phyloP scores from a whole-genome alignment of 2,888 invertebrate species.

The Hydroisotoma schaefferi region DNA sequence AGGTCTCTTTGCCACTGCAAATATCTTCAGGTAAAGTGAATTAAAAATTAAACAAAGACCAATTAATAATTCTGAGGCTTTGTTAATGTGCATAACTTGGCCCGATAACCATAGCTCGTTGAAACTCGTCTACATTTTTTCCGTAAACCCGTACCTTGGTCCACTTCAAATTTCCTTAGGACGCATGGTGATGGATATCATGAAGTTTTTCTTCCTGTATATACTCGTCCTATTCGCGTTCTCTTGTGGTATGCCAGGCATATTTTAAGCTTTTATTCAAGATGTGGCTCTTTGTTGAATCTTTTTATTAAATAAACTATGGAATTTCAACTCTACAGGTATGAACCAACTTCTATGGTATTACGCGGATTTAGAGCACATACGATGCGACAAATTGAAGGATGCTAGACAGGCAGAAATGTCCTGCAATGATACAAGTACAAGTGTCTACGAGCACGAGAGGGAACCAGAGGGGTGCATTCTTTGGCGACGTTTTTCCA shows the following conservation, averaged over 20 bases:
- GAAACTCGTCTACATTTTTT: constrained; percentile 63
- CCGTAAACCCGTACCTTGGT: constrained; percentile 62
- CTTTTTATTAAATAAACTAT: neutral
- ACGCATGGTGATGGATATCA: constrained; percentile 61
- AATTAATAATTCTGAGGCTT: neutral
- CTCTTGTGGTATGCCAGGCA: constrained; percentile 60
- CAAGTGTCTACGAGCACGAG: constrained; percentile 14
- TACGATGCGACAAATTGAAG: constrained; percentile 32
- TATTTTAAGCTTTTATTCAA: neutral
- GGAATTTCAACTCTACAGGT: constrained; percentile 53
- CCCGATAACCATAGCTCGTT: constrained; percentile 54
- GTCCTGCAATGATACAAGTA: constrained; percentile 44
- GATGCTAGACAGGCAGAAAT: constrained; percentile 58
- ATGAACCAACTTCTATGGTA: constrained; percentile 87
- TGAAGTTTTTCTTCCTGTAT: constrained; percentile 61
- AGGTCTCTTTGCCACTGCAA: constrained; percentile 95
- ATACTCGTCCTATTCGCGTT: constrained; percentile 60
- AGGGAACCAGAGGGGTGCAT: constrained; percentile 52
- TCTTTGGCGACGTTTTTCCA: constrained; percentile 55
- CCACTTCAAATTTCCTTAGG: constrained; percentile 61
- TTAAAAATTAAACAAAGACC: too few relatives aligned
- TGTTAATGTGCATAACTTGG: neutral
- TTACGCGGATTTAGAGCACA: constrained; percentile 60
- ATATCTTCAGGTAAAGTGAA: constrained; percentile 77
- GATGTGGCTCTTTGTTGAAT: neutral